Conservation (phyloP, 2,113 vertebrate species). For the Syngnathus typhle region DNA sequence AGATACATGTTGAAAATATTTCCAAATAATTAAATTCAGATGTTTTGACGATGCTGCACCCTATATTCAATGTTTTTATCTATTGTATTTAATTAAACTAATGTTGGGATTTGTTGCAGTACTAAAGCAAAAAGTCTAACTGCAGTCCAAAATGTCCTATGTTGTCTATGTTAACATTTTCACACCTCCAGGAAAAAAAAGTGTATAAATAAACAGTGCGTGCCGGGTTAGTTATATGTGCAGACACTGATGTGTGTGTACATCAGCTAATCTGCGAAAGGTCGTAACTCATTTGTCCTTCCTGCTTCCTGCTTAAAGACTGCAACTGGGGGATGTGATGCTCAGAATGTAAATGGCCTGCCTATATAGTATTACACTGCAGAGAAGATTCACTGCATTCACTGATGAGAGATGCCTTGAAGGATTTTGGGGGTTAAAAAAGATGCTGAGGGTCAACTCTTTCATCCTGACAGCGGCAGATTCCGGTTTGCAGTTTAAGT, state of each 20-base stretch:
- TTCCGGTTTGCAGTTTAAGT: conserved; percentile 5
- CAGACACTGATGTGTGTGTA: conserved; percentile 37
- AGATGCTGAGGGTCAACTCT: conserved; percentile 25
- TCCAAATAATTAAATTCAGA: background rate
- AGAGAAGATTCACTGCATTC: conserved; percentile 38
- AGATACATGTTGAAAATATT: conserved; percentile 3
- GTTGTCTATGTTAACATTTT: conserved; percentile 25
- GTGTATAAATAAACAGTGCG: conserved; percentile 14
- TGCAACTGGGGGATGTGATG: conserved; percentile 39
- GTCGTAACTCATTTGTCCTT: conserved; percentile 68
- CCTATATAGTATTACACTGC: conserved; percentile 70
- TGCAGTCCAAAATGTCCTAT: conserved; percentile 27
- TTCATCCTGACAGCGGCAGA: conserved; percentile 3
- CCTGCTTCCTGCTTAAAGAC: conserved; percentile 65
- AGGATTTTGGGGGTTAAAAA: conserved; percentile 26
- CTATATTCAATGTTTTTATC: background rate
- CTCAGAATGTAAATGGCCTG: conserved; percentile 69
- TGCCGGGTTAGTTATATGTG: conserved; percentile 7
- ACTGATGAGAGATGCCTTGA: conserved; percentile 27
- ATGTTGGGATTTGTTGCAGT: background rate
- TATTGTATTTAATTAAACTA: background rate
- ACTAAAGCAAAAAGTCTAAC: background rate
- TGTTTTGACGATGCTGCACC: background rate
- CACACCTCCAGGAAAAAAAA: conserved; percentile 17
- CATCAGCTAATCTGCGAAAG: conserved; percentile 54